These are phyloP conservation scores for Agonopterix arenella DNA, from an alignment of 2,888 invertebrate genomes.

Conservation along the genomic window DNA sequence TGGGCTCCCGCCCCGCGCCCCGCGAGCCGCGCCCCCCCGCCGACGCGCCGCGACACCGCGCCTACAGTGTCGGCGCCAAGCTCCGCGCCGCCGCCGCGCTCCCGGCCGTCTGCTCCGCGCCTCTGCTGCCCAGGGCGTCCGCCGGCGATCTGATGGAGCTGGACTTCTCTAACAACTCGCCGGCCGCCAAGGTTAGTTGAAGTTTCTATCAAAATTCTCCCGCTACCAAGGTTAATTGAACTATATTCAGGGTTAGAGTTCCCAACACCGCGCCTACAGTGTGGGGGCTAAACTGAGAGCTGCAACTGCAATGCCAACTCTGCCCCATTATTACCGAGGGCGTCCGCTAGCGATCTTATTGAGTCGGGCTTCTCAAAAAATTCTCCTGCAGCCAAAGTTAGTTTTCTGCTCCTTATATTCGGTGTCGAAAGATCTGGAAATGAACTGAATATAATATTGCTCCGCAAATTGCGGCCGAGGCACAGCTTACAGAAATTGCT, in stretches of 20 bases:
- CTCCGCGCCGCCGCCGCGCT: conserved; percentile 13
- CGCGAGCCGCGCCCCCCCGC: conserved; percentile 30
- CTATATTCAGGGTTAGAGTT: conserved; percentile 23
- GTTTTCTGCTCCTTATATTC: too few species aligned
- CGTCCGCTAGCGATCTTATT: conserved; percentile 86
- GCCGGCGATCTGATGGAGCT: conserved; percentile 90
- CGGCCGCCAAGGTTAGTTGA: conserved; percentile 32
- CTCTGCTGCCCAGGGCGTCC: conserved; percentile 66
- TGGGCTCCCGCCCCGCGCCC: conserved; percentile 85
- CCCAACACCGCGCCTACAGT: conserved; percentile 85
- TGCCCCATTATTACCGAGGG: conserved; percentile 65
- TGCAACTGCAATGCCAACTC: conserved; percentile 12
- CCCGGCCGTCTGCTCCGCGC: conserved; percentile 45
- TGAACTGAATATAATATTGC: too few species aligned
- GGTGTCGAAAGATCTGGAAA: too few species aligned
- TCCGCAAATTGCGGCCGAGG: too few species aligned
- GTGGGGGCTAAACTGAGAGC: conserved; percentile 74
- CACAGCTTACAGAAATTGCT: too few species aligned
- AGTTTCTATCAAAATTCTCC: too few species aligned
- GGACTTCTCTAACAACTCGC: conserved; percentile 54
- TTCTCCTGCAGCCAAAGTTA: conserved; percentile 40
- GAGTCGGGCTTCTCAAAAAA: conserved; percentile 77
- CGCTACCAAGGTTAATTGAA: too few species aligned
- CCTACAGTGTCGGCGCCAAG: conserved; percentile 83
- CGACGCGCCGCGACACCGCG: conserved; percentile 76